These are phyloP conservation scores for Adelosebastes latens DNA, from an alignment of 2,797 vertebrate species.

Conservation along the genomic window DNA sequence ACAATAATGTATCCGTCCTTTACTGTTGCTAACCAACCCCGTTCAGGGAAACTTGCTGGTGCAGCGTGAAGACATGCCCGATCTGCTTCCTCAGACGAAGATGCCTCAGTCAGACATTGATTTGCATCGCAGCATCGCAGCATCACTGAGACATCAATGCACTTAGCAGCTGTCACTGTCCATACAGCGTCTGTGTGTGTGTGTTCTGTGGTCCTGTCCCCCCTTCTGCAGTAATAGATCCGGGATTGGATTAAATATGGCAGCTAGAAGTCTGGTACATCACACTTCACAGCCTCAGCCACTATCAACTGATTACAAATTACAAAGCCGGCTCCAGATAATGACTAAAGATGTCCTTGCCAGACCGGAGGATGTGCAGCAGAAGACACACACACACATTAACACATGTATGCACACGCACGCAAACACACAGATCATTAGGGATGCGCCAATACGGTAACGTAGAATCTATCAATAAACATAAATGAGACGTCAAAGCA, in stretches of 20 bases:
- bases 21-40: neutral
- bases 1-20: neutral
- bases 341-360: slow-evolving; percentile 74
- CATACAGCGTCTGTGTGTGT: slow-evolving; percentile 5
- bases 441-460: slow-evolving; percentile 53
- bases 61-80: slow-evolving; percentile 21
- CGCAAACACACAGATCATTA: slow-evolving; percentile 29
- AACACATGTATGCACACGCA: neutral
- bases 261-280: slow-evolving; percentile 77
- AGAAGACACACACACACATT: slow-evolving; percentile 19
- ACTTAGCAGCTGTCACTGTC: slow-evolving; percentile 62
- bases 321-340: slow-evolving; percentile 71
- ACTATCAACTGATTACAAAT: slow-evolving; percentile 81
- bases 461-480: slow-evolving; percentile 56
- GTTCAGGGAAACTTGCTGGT: slow-evolving; percentile 17
- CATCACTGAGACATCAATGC: slow-evolving; percentile 62
- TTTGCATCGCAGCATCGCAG: slow-evolving; percentile 48
- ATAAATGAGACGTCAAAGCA: slow-evolving; percentile 51
- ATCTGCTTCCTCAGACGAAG: slow-evolving; percentile 40
- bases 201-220: slow-evolving; percentile 39
- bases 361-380: slow-evolving; percentile 50
- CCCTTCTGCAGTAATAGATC: slow-evolving; percentile 69
- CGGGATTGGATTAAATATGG: slow-evolving; percentile 81
- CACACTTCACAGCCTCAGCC: slow-evolving; percentile 76
- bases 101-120: slow-evolving; percentile 55